Base-by-base conservation (phyloP, 2,888 invertebrate species). In the Eupithecia abbreviata region DNA sequence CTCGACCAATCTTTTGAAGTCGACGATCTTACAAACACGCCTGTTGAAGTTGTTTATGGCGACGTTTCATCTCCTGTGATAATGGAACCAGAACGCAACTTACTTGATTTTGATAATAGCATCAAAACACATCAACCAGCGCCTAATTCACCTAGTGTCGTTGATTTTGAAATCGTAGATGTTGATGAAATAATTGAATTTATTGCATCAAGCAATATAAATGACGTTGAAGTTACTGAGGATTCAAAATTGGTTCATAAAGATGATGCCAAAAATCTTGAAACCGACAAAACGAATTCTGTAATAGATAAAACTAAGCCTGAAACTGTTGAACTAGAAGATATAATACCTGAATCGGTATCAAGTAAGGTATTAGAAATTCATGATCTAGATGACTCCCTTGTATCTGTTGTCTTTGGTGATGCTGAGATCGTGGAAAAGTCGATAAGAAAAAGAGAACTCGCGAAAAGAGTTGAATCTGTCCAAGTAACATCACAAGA, bases 381-480 rank as follows among this genome's bases (percentile, higher is more conserved):
- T 71, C 87, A 88, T 74, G 89, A 90, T 55, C 78, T 87, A 3
- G 82, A 89, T 78, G 83, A 89, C 43, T 88, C 88, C 42, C 85
- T 91, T 80, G 87, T 92, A 58, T 87, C 91, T 77, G 77, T 90
- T 65, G 90, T 92, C 76, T 93, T 91, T 77, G 90, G 90, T 77
- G 85, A 89, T 70, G 80, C 87, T 12, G 83, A 85, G 58, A 83
- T 88, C 58, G 78, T 85, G 47, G 85, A 90, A 84, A 82, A 85
- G 71, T 83, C 85, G 18, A 84, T 87, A 7, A 78, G 83, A 75
- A 80, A 83, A 74, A 82, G 74, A 42, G 78, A 83, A 77, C 55
- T 78, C 66, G 72, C 73, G 62, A 72, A 70, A 66, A 78, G 73
- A 65, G 62, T 76, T 65, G 72, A 72, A 75, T 49, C 3, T 43